phyloP scores from a whole-genome alignment of 2,113 vertebrate species.

The Blennius ocellaris region DNA sequence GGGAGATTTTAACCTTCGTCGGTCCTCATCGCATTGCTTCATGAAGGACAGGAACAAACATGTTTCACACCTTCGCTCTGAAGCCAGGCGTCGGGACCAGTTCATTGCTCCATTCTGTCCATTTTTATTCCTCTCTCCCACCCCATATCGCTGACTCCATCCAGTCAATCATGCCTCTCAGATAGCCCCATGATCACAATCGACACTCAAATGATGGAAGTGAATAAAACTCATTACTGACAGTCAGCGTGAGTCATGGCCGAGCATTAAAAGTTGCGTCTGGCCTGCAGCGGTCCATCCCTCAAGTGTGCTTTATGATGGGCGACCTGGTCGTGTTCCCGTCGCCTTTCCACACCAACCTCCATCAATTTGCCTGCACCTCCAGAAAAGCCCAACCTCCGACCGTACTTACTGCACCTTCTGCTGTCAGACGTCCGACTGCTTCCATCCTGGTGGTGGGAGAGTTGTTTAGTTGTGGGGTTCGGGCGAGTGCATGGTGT shows the following conservation, averaged over 20 bases:
- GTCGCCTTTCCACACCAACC: slow-evolving; percentile 87
- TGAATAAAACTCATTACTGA: slow-evolving; percentile 99
- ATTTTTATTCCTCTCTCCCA: slow-evolving; percentile 31
- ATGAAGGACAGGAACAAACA: background rate
- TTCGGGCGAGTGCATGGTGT: slow-evolving; percentile 22
- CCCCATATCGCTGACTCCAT: slow-evolving; percentile 23
- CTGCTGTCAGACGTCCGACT: slow-evolving; percentile 32
- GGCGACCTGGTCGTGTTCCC: slow-evolving; percentile 83
- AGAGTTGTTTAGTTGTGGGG: slow-evolving; percentile 33
- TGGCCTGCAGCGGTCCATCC: slow-evolving; percentile 86
- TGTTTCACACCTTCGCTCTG: background rate
- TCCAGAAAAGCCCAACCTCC: slow-evolving; percentile 24
- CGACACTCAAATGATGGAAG: slow-evolving; percentile 99
- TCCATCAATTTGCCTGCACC: slow-evolving; percentile 91
- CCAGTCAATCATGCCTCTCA: slow-evolving; percentile 93
- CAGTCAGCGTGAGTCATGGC: slow-evolving; percentile 90
- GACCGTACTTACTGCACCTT: slow-evolving; percentile 35
- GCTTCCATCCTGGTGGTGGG: slow-evolving; percentile 32
- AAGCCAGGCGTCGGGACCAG: background rate
- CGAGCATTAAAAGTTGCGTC: slow-evolving; percentile 96
- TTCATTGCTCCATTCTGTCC: slow-evolving; percentile 13
- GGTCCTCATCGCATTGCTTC: background rate
- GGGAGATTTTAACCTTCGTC: background rate
- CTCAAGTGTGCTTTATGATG: slow-evolving; percentile 95
- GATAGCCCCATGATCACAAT: slow-evolving; percentile 99